Base-by-base conservation (phyloP, 2,113 vertebrate genomes). In the Lampris incognitus region DNA sequence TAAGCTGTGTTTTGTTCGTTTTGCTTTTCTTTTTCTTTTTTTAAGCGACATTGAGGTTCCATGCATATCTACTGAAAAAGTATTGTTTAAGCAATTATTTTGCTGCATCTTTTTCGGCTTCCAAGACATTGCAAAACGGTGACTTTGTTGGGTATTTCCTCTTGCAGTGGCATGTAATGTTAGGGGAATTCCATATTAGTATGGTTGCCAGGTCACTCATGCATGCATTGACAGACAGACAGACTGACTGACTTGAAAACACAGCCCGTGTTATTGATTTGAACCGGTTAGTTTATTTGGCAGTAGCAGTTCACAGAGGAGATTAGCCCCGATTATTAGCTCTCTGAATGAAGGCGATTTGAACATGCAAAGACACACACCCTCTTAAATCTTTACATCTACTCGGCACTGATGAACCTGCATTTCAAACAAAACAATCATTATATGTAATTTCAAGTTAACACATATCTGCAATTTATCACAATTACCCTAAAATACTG, bases 311-410 rank as follows among this genome's bases (percentile, higher is more conserved):
- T 59, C 66, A 61, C 75, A 77, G 75, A 65, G 69, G 52, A 90
- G 89, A 91, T 91, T 87, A 87, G 74, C 79, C 41, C 57, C 69
- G 73, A 67, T 69, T 74, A 38, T 89, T 91, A 88, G 76, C 79
- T 82, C 69, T 67, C 36, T 39, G 24, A 55, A 69, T 61, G 74
- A 55, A 55, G 54, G n/a, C 24, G 3, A 3, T 3, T 9, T 9
- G 8, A 44, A 37, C 62, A 44, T 44, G 40, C 38, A 11, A 44
- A n/a, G 60, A 42, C 24, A 63, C n/a, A 63, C 11, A 13, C 24
- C 0, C 24, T 24, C 24, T 24, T 24, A 24, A 24, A 24, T 24
- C 24, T 24, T 24, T 10, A 2, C 13, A 10, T 10, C 8, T 9
- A 54, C 60, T 59, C 13, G 41, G 51, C 51, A 54, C 51, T 3